These are phyloP conservation scores for Misgurnus anguillicaudatus DNA, from an alignment of 2,113 vertebrate genomes.

Conservation along the genomic window DNA sequence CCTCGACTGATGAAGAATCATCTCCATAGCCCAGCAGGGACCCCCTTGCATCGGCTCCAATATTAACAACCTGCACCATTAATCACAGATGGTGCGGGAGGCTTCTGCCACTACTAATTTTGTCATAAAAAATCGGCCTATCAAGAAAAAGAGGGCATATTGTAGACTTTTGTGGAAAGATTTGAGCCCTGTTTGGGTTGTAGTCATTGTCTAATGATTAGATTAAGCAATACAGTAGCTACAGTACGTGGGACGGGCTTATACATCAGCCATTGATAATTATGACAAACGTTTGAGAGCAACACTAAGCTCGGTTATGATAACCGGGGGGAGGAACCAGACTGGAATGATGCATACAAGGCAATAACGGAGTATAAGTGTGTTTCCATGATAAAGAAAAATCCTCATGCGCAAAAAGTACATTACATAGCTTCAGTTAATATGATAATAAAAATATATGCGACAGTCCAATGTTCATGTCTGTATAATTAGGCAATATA, in stretches of 20 bases:
- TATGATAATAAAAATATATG: not conserved
- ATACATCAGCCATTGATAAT: slow-evolving; percentile 1
- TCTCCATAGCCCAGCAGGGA: slow-evolving; percentile 23
- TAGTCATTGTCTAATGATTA: not conserved
- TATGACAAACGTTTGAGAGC: slow-evolving; percentile 5
- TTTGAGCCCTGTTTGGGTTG: not conserved
- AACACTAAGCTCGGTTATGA: slow-evolving; percentile 32
- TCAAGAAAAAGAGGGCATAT: not conserved
- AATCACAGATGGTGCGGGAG: not conserved
- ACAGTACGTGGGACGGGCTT: not conserved
- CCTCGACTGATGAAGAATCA: slow-evolving; percentile 5
- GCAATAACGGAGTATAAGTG: not conserved
- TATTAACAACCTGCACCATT: slow-evolving; percentile 21
- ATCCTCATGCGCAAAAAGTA: not conserved
- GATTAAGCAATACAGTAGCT: not conserved
- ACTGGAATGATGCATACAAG: not conserved
- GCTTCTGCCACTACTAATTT: slow-evolving; percentile 5
- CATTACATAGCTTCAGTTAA: not conserved
- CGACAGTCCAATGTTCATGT: not conserved
- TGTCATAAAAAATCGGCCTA: not conserved
- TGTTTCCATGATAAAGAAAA: not conserved
- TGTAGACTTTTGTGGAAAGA: not conserved
- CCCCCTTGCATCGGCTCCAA: slow-evolving; percentile 8
- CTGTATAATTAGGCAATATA: not conserved
- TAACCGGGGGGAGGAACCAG: slow-evolving; percentile 5